Conservation (phyloP, 2,888 invertebrate species). For the Eilema griseolum region DNA sequence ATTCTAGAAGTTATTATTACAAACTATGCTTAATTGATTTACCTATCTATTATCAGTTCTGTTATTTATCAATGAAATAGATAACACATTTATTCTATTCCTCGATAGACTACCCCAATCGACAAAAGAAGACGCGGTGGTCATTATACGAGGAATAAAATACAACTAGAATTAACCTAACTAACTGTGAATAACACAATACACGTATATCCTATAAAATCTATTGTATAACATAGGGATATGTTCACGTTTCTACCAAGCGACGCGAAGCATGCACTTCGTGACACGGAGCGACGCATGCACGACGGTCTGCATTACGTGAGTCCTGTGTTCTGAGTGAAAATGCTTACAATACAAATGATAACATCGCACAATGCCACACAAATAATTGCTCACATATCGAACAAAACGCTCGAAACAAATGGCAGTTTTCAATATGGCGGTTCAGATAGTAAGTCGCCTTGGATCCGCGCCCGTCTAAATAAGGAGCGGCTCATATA, state of each 20-base stretch:
- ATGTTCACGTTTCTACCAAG: neutral
- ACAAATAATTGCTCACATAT: neutral
- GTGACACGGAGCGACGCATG: slow-evolving; percentile 1
- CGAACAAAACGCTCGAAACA: neutral
- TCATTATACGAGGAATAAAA: neutral
- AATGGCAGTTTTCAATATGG: neutral
- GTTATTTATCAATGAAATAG: too few species aligned
- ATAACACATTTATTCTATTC: too few species aligned
- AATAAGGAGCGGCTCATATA: too few species aligned
- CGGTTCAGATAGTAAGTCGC: neutral
- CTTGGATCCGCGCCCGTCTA: neutral
- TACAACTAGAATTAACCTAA: neutral
- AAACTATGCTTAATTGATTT: too few species aligned
- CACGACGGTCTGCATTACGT: slow-evolving; percentile 1
- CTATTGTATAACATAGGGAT: neutral
- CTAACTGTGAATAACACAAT: neutral
- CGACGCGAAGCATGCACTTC: slow-evolving; percentile 1
- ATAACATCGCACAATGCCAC: neutral
- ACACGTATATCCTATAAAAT: neutral
- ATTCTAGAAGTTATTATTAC: too few species aligned
- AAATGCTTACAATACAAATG: neutral
- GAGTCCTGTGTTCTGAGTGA: neutral
- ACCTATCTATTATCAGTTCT: too few species aligned
- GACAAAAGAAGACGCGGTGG: neutral
- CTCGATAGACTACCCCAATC: neutral